Base-by-base conservation (phyloP, 2,888 invertebrate genomes). In the Amphipoea oculea region DNA sequence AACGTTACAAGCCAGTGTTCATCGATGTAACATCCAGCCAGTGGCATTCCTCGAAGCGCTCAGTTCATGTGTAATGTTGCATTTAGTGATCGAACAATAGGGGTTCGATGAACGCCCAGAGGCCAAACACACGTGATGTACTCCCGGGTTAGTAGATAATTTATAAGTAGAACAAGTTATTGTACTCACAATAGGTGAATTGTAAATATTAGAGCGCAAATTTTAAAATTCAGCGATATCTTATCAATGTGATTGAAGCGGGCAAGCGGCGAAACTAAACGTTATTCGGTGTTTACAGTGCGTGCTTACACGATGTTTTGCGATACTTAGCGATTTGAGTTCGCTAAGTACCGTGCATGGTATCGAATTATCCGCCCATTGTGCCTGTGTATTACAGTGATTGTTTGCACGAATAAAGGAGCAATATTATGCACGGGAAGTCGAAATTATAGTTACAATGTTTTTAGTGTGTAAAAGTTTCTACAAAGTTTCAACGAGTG, bases 21-120 rank as follows among this genome's bases (percentile, higher is more conserved):
- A 93, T 92, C 91, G 91, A 93, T 90, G 88, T 89, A 92, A 93
- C 90, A 89, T 86, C 79, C 72, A 76, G 79, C 77, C 60, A 76
- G 82, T 88, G 88, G 76, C 80, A 86, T 92, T 91, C 90, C 84
- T 81, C 79, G 88, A 89, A 92, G 86, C 76, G 81, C 87, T 78
- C 72, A 83, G 77, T 88, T 86, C 79, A 84, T 81, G 90, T 91
- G 91, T 91, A 90, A 92, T 93, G 92, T 89, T 89, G 86, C 87
- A 88, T 89, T 85, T 84, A 90, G 89, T 83, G 87, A 82, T 83
- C 83, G 82, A 89, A 89, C 89, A 89, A 90, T 89, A 90, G 81
- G 82, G 84, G 90, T 94, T 94, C 94, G 91, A 95, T 96, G 96
- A 95, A 94, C 93, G 91, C 89, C 84, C 89, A 89, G 88, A 91